phyloP scores from a whole-genome alignment of 1,140 invertebrate genomes.

The Neelides sp. region DNA sequence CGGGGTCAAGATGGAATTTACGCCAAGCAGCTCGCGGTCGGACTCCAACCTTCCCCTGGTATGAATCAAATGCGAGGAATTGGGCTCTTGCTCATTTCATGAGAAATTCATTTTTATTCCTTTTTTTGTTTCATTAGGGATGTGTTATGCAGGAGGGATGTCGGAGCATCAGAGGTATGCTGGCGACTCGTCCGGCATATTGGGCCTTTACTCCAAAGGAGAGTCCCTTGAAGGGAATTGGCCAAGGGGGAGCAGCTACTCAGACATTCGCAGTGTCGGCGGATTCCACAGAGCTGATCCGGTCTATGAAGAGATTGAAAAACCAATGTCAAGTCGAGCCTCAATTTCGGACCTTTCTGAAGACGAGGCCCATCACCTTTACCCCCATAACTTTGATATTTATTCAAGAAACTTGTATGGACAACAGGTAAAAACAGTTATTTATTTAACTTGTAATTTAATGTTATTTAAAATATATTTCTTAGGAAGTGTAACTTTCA shows the following conservation, averaged over 20 bases:
- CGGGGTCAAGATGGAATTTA: constrained; percentile 28
- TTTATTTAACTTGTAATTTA: neutral
- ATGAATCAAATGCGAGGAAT: constrained; percentile 3
- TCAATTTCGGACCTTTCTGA: constrained; percentile 30
- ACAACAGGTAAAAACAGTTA: constrained; percentile 21
- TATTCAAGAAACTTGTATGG: constrained; percentile 26
- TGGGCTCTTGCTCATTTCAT: constrained; percentile 2
- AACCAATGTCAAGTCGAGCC: constrained; percentile 28
- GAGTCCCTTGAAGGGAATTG: constrained; percentile 24
- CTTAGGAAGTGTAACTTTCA: neutral
- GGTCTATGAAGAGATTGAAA: constrained; percentile 31
- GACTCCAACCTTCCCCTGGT: constrained; percentile 29
- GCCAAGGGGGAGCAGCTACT: constrained; percentile 31
- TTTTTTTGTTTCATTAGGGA: neutral
- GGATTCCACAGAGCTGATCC: constrained; percentile 23
- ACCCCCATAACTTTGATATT: constrained; percentile 29
- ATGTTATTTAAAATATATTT: neutral
- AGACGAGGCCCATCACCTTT: constrained; percentile 26
- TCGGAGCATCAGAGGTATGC: constrained; percentile 21
- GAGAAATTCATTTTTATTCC: neutral
- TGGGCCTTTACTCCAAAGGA: constrained; percentile 26
- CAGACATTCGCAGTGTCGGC: constrained; percentile 26
- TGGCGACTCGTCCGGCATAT: constrained; percentile 14
- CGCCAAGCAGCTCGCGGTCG: constrained; percentile 26
- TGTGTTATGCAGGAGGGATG: constrained; percentile 13